Evolutionary conservation across 2,797 vertebrate genomes (phyloP).

Genomic region (Lates japonicus): DNA sequence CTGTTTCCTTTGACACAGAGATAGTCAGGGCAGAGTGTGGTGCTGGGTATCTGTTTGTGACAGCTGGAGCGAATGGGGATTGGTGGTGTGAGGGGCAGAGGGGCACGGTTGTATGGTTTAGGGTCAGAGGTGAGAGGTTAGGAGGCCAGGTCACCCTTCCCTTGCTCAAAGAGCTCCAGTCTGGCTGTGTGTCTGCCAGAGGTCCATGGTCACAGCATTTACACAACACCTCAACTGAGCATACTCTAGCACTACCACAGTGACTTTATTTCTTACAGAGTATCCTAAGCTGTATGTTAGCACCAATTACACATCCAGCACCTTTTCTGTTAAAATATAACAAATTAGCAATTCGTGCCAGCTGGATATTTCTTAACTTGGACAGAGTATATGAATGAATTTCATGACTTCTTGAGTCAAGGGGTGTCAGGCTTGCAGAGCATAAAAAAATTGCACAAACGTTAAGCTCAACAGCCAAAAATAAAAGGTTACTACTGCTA

Average conservation of each 20-base stretch:
- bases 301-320: background rate
- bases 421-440: background rate
- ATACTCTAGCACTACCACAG: slow-evolving; percentile 31
- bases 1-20: slow-evolving; percentile 35
- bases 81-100: slow-evolving; percentile 54
- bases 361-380: slow-evolving; percentile 9
- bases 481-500: background rate
- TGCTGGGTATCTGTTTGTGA: slow-evolving; percentile 70
- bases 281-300: background rate
- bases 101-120: slow-evolving; percentile 61
- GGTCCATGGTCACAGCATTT: slow-evolving; percentile 43
- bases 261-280: background rate
- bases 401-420: background rate
- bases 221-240: slow-evolving; percentile 43
- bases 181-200: slow-evolving; percentile 64
- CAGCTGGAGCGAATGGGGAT: slow-evolving; percentile 72
- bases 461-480: background rate
- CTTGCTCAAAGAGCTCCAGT: slow-evolving; percentile 60
- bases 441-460: background rate
- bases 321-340: background rate
- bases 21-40: slow-evolving; percentile 39
- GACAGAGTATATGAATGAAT: background rate
- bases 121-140: slow-evolving; percentile 78
- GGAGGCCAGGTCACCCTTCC: slow-evolving; percentile 66
- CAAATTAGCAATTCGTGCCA: background rate